phyloP scores from a whole-genome alignment of 2,888 invertebrate species.

The Pristionchus japonicus region DNA sequence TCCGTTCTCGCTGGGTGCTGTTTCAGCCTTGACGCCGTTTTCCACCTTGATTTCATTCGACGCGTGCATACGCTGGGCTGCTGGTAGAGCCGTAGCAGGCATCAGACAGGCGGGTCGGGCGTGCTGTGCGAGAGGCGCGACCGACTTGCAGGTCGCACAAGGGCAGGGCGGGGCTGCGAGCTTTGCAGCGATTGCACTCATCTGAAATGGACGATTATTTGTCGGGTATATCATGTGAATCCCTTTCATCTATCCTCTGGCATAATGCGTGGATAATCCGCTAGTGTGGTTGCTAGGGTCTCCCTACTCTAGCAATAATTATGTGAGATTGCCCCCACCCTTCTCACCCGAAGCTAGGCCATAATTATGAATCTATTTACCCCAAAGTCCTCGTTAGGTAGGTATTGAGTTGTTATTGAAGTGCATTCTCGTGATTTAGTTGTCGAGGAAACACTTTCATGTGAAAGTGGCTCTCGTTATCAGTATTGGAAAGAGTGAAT shows the following conservation, averaged over 20 bases:
- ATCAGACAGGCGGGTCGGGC: neutral
- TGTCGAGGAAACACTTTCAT: neutral
- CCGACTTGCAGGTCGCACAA: neutral
- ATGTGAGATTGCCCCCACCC: too few species aligned
- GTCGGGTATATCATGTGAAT: too few species aligned
- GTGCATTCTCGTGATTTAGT: neutral
- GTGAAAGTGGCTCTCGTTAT: neutral
- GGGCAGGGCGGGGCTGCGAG: neutral
- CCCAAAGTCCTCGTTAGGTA: neutral
- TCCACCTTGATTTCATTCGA: too few species aligned
- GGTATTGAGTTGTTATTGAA: too few species aligned
- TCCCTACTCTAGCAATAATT: too few species aligned
- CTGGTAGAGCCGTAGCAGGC: neutral
- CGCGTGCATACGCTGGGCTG: too few species aligned
- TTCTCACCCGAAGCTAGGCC: too few species aligned
- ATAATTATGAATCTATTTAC: too few species aligned
- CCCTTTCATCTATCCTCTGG: too few species aligned
- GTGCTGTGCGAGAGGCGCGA: neutral
- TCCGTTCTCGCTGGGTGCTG: conserved; percentile 16
- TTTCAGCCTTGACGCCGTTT: neutral
- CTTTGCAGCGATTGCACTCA: neutral
- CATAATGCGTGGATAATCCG: too few species aligned
- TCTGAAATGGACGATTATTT: too few species aligned
- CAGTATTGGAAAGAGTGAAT: neutral
- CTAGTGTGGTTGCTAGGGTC: too few species aligned